Conservation (phyloP, 2,113 vertebrate species). For the Castor canadensis region DNA sequence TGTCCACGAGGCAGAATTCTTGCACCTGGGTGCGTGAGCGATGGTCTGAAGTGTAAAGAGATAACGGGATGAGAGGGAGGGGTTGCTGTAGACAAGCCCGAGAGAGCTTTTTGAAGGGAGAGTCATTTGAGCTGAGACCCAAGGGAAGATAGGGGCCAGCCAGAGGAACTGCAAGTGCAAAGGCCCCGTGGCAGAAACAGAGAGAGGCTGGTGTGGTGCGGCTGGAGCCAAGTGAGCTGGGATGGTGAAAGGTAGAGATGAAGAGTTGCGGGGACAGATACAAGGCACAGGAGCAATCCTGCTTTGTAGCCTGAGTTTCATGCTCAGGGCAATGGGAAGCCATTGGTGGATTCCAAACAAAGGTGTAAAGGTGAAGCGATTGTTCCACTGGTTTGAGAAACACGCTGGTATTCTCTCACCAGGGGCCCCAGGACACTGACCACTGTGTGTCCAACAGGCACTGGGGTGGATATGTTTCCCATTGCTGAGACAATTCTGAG, state of each 20-base stretch:
- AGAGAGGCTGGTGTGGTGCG: neutral
- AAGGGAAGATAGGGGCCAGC: neutral
- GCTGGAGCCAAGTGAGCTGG: neutral
- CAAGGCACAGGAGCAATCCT: too few relatives aligned
- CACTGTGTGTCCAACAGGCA: neutral
- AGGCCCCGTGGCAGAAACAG: neutral
- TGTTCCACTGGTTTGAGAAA: neutral
- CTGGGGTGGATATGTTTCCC: neutral
- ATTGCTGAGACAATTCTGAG: neutral
- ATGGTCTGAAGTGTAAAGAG: too few relatives aligned
- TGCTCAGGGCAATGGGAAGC: neutral
- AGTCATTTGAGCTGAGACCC: neutral
- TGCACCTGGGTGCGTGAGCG: fast-evolving
- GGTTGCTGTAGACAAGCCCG: neutral
- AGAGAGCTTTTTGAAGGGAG: neutral
- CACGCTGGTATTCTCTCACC: neutral
- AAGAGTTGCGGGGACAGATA: neutral
- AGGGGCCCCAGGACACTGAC: neutral
- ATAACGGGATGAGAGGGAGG: too few relatives aligned
- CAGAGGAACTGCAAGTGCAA: neutral
- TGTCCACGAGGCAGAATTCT: neutral
- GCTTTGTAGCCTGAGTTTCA: neutral
- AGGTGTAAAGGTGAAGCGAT: neutral
- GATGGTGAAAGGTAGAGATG: neutral
- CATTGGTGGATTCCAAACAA: neutral